Percentiles rank a stretch among this genome's conserved stretches.
These are phyloP conservation scores for Anastrepha ludens DNA, from an alignment of 1,140 invertebrate species.

Conservation along the genomic window DNA sequence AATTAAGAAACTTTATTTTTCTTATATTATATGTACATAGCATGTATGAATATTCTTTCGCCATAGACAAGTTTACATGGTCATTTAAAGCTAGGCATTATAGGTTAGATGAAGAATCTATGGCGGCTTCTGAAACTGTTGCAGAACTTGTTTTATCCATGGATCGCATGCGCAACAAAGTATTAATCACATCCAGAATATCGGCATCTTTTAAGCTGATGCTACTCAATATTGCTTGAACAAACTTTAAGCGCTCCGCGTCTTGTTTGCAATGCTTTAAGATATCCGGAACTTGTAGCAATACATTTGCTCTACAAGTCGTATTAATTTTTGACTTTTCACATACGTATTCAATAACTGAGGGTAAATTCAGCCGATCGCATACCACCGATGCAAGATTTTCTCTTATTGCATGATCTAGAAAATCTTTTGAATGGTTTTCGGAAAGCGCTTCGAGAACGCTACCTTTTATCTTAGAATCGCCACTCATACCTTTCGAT, in stretches of 20 bases:
- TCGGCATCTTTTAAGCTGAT: constrained; percentile 63
- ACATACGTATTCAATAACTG: constrained; percentile 72
- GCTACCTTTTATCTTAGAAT: constrained; percentile 66
- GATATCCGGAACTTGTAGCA: constrained; percentile 65
- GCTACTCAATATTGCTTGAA: constrained; percentile 63
- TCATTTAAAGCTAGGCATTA: constrained; percentile 51
- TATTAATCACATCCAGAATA: constrained; percentile 66
- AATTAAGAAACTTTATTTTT: not conserved
- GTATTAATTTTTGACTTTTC: constrained; percentile 71
- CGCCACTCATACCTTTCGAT: constrained; percentile 65
- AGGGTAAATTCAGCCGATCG: constrained; percentile 70
- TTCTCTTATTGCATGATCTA: constrained; percentile 72
- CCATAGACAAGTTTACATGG: not conserved
- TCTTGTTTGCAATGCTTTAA: constrained; percentile 64
- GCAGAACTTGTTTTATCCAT: constrained; percentile 57
- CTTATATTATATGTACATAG: not conserved
- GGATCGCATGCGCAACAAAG: constrained; percentile 61
- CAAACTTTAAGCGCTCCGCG: constrained; percentile 62
- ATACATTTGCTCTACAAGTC: constrained; percentile 64
- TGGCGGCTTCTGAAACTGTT: constrained; percentile 68
- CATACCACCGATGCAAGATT: constrained; percentile 72
- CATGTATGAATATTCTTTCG: not conserved
- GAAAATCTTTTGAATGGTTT: constrained; percentile 72
- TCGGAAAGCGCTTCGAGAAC: constrained; percentile 72
- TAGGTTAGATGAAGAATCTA: constrained; percentile 71